Evolutionary conservation across 2,797 vertebrate genomes (phyloP).

Genomic region (Psittacula echo): DNA sequence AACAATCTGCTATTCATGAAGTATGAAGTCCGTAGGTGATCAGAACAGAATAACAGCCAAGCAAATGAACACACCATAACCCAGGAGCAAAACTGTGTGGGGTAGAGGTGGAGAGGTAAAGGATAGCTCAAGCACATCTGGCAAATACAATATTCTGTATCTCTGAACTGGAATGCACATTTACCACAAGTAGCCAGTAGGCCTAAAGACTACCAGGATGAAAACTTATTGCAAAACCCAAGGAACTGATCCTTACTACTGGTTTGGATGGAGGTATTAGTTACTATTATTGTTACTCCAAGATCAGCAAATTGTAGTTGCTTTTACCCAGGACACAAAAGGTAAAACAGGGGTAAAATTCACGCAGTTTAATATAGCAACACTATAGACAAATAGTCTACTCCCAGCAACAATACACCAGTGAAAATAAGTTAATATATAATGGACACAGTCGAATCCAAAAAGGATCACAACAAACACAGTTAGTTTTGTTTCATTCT

Average conservation of each 20-base stretch:
- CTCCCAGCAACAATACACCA: background rate
- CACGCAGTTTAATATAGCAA: background rate
- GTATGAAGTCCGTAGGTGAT: background rate
- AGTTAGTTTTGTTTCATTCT: background rate
- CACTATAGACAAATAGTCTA: background rate
- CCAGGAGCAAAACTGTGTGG: background rate
- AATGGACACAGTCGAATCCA: background rate
- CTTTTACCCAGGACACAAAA: background rate
- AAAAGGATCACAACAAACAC: background rate
- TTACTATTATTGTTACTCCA: background rate
- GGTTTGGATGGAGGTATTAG: background rate
- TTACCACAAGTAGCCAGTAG: conserved; percentile 35
- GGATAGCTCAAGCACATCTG: background rate
- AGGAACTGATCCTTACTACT: background rate
- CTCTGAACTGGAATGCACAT: background rate
- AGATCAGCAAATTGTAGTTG: background rate
- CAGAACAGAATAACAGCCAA: background rate
- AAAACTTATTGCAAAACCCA: background rate
- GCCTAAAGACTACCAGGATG: background rate
- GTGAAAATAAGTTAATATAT: background rate
- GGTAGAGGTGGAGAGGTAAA: background rate
- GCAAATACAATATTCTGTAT: background rate
- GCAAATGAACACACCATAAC: background rate
- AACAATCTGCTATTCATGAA: conserved; percentile 6
- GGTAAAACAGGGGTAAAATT: background rate